Evolutionary conservation across 2,113 vertebrate species (phyloP).

Genomic region (Rafetus swinhoei): DNA sequence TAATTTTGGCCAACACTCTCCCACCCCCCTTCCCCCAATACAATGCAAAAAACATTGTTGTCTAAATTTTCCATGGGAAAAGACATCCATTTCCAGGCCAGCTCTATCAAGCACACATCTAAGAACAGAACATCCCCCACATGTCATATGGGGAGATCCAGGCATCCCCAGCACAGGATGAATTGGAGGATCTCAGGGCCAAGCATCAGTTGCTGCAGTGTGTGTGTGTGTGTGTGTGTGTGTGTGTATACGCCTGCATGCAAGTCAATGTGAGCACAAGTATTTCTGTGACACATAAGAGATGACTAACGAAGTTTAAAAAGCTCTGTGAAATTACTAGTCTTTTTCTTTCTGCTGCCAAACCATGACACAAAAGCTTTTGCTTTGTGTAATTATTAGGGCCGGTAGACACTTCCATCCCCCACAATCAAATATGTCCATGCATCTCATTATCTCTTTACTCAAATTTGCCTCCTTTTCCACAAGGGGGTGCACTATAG

Average conservation of each 20-base stretch:
- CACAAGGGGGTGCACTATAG: not conserved
- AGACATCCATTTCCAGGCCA: not conserved
- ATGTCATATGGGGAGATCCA: not conserved
- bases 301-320: not conserved
- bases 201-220: not conserved
- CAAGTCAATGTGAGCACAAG: not conserved
- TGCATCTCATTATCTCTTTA: not conserved
- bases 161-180: not conserved
- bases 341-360: not conserved
- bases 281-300: not conserved
- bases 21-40: not conserved
- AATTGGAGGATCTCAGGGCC: not conserved
- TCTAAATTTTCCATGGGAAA: not conserved
- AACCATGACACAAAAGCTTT: not conserved
- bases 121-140: not conserved
- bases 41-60: not conserved
- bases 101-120: not conserved
- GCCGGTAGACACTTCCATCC: not conserved
- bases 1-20: not conserved
- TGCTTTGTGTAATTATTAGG: not conserved
- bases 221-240: not conserved
- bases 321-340: not conserved
- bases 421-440: not conserved
- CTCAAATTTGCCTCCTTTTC: not conserved
- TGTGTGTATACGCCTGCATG: not conserved